Conservation (phyloP, 1,140 invertebrate genomes). For the Agrypnia vestita region DNA sequence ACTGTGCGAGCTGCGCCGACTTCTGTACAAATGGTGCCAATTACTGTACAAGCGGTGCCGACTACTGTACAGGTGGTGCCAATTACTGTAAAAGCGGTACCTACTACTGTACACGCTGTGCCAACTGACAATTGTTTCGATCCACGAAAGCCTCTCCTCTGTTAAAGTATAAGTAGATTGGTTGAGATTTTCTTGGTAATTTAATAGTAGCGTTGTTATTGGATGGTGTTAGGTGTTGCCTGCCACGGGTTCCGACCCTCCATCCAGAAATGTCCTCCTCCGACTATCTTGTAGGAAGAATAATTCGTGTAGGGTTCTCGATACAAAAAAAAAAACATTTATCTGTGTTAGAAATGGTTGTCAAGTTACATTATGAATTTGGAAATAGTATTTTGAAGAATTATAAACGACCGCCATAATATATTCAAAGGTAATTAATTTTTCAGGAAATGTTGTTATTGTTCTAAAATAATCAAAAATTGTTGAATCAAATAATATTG, state of each 20-base stretch:
- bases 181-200: background rate
- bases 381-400: constrained; percentile 54
- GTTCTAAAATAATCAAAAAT: constrained; percentile 60
- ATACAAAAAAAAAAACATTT: constrained; percentile 52
- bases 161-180: background rate
- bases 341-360: constrained; percentile 62
- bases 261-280: constrained; percentile 5
- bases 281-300: constrained; percentile 55
- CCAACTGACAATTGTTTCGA: background rate
- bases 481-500: constrained; percentile 61
- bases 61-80: too few relatives aligned
- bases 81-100: too few relatives aligned
- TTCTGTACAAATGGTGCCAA: too few relatives aligned
- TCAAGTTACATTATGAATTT: constrained; percentile 58
- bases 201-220: constrained; percentile 1
- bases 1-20: too few relatives aligned
- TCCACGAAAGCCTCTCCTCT: background rate
- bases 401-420: constrained; percentile 25
- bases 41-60: too few relatives aligned
- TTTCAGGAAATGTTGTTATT: constrained; percentile 59
- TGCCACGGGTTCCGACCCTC: background rate
- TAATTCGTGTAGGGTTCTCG: constrained; percentile 45
- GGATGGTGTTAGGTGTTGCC: background rate
- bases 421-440: constrained; percentile 50
- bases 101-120: background rate